Evolutionary conservation across 2,797 vertebrate species (phyloP), one percentile per base, ranked within the genome.

Genomic region (Hephaestus fuliginosus): DNA sequence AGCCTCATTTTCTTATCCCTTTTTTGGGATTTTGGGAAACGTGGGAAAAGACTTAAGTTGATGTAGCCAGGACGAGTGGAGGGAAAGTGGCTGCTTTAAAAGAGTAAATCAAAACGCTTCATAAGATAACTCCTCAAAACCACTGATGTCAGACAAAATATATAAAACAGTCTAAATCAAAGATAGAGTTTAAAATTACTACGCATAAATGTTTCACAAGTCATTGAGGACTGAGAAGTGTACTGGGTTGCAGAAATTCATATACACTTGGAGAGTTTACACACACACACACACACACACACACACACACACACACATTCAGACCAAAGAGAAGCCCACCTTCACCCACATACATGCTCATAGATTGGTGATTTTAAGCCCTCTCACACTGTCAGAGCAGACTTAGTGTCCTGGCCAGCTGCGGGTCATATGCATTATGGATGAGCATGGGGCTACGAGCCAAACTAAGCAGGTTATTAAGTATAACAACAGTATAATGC

Each of bases 391-490:
- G 57, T 85, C 68, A 84, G 70, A 82, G 75, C 74, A 78, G 74
- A 87, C 67, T 53, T 43, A 44, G 67, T 44, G 51, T 87, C 76
- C 80, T 82, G 91, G 81, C 76, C 85, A 84, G 87, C 74, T 87
- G 56, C 84, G 70, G 90, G 88, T 91, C 86, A 90, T 63, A 90
- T 92, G 86, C 81, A 91, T 93, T 86, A 93, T 91, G 58, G 57
- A 94, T 91, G 82, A 92, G 86, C 55, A 28, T 0, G n/a, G 71
- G 89, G 87, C 83, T 65, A 41, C 22, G 71, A 87, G 92, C 90
- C 90, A 89, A 91, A 85, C 85, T 81, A 91, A 91, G 85, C 83
- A 90, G 81, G 82, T 92, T 94, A 91, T 91, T 83, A 93, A 83
- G 83, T 86, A 80, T 89, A 89, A 92, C 85, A 91, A 91, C 88